phyloP scores from a whole-genome alignment of 1,140 invertebrate species.

The Campoletis sonorensis region DNA sequence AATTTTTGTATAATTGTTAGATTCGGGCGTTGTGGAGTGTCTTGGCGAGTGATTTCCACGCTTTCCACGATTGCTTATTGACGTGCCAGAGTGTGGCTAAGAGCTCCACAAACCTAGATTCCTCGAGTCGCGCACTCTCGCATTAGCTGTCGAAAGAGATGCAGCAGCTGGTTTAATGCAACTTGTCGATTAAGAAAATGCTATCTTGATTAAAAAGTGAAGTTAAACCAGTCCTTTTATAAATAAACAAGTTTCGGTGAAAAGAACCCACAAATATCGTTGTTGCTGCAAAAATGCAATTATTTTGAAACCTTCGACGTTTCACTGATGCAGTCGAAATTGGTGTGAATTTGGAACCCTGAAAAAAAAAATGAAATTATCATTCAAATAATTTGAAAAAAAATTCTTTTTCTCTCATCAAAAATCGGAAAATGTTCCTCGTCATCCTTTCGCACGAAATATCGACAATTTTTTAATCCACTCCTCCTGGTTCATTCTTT shows the following conservation, averaged over 20 bases:
- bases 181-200: constrained; percentile 41
- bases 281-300: constrained; percentile 54
- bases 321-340: neutral
- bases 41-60: constrained; percentile 1
- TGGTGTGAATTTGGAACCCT: neutral
- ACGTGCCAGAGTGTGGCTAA: neutral
- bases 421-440: too few relatives aligned
- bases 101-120: constrained; percentile 63
- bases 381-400: neutral
- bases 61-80: constrained; percentile 11
- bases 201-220: constrained; percentile 59
- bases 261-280: neutral
- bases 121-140: constrained; percentile 15
- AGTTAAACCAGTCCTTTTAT: constrained; percentile 53
- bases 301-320: neutral
- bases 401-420: too few relatives aligned
- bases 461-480: too few relatives aligned
- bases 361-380: too few relatives aligned
- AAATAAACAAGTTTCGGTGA: neutral
- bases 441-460: too few relatives aligned
- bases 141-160: neutral
- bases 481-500: too few relatives aligned
- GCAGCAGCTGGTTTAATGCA: neutral
- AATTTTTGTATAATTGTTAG: constrained; percentile 3
- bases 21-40: neutral